Evolutionary conservation across 2,797 vertebrate species (phyloP).

Genomic region (Coracias cyanogaster): DNA sequence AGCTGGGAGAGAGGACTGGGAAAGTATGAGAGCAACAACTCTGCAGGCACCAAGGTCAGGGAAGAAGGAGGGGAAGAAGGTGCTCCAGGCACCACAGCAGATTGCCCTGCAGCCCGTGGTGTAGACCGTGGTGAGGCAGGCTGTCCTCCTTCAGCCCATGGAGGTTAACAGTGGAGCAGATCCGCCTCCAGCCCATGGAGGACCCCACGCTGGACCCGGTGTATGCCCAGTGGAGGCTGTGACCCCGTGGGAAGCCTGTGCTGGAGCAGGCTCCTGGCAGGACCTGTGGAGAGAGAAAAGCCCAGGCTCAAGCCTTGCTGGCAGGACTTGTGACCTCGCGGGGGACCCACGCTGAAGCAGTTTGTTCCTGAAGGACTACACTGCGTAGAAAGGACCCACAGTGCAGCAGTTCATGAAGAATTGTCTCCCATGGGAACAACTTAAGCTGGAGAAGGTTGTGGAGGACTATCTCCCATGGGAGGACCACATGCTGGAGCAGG

Average conservation of each 20-base stretch:
- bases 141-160: not conserved
- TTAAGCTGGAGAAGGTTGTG: not conserved
- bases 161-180: not conserved
- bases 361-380: not conserved
- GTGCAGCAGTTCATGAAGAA: not conserved
- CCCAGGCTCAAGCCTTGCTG: not conserved
- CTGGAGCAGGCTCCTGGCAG: not conserved
- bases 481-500: not conserved
- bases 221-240: not conserved
- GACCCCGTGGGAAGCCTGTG: not conserved
- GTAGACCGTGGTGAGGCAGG: no score
- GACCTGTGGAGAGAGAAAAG: not conserved
- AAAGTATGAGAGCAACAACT: no score
- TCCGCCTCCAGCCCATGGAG: not conserved
- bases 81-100: no score
- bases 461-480: not conserved
- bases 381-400: rapidly evolving
- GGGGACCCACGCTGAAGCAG: not conserved
- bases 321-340: not conserved
- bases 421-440: no score
- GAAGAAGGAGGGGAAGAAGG: no score
- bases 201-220: not conserved
- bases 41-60: no score
- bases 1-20: not conserved
- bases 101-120: no score